Conservation (phyloP, 2,797 vertebrate genomes). For the Micromesistius poutassou region DNA sequence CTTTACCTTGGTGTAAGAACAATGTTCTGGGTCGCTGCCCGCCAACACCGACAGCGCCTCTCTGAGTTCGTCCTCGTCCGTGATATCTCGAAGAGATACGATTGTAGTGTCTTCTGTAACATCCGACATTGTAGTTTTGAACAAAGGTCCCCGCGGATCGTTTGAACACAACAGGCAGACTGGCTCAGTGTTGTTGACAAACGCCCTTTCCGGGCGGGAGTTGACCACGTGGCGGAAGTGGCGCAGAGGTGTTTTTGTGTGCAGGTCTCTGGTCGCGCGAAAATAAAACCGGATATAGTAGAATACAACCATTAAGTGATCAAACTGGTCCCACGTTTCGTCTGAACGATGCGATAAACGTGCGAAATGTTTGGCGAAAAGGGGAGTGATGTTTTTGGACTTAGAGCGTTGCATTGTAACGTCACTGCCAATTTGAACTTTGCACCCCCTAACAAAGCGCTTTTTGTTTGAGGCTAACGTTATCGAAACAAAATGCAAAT, state of each 20-base stretch:
- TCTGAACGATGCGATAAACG: neutral
- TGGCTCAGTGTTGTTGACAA: constrained; percentile 45
- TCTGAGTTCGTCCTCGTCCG: constrained; percentile 78
- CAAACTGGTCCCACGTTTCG: neutral
- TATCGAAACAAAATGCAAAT: neutral
- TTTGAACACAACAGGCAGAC: neutral
- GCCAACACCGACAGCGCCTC: constrained; percentile 82
- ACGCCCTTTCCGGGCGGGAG: constrained; percentile 61
- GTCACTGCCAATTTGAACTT: neutral
- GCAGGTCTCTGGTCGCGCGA: neutral
- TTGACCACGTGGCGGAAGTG: constrained; percentile 63
- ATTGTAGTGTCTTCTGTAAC: constrained; percentile 45
- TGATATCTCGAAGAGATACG: constrained; percentile 69
- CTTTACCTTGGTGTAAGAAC: constrained; percentile 84
- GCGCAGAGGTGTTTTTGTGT: constrained; percentile 18
- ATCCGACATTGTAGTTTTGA: constrained; percentile 50
- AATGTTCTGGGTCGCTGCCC: constrained; percentile 88
- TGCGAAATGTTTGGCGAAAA: too few species aligned
- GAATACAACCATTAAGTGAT: neutral
- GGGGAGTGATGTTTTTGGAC: neutral
- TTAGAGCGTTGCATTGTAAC: neutral
- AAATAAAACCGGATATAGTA: neutral
- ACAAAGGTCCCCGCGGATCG: constrained; percentile 9
- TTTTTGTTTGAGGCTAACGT: too few species aligned
- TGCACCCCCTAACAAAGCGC: neutral